These are phyloP conservation scores for Congeria kusceri DNA, from an alignment of 2,888 invertebrate species.

Conservation along the genomic window DNA sequence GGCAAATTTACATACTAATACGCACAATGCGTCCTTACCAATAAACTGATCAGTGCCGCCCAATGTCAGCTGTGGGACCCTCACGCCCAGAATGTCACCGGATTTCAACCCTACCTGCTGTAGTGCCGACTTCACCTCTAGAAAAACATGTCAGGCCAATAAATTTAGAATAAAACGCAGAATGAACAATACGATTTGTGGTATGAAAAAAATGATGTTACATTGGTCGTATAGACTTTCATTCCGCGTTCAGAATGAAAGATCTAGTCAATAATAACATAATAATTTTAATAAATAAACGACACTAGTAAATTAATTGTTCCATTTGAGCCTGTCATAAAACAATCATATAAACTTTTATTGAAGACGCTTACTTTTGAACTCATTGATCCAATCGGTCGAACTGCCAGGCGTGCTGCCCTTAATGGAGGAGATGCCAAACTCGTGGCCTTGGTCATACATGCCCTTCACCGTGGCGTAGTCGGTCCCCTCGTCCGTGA, in stretches of 20 bases:
- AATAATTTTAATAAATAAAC: too few species aligned
- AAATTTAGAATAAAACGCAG: too few species aligned
- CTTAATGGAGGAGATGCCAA: conserved; percentile 66
- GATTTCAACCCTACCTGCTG: conserved; percentile 46
- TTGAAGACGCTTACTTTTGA: conserved; percentile 59
- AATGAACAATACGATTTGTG: too few species aligned
- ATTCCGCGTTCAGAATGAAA: too few species aligned
- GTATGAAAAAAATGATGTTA: too few species aligned
- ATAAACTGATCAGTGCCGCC: conserved; percentile 68
- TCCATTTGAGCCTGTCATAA: too few species aligned
- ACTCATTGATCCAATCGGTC: conserved; percentile 57
- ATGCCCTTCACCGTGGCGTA: conserved; percentile 59
- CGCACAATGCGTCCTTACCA: conserved; percentile 39
- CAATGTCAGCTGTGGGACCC: conserved; percentile 62
- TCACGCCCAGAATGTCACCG: conserved; percentile 59
- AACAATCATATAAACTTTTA: too few species aligned
- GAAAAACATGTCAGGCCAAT: too few species aligned
- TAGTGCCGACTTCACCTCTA: conserved; percentile 26
- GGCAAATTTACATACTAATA: too few species aligned
- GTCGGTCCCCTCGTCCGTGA: conserved; percentile 61
- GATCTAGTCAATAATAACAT: too few species aligned
- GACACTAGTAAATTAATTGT: too few species aligned
- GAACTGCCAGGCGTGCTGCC: conserved; percentile 61
- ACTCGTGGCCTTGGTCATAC: conserved; percentile 67
- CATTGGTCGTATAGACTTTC: too few species aligned